A percentile compares a stretch with the other conserved stretches of the same genome.
These are phyloP conservation scores for Pseudomyrmex concolor DNA, from an alignment of 1,140 invertebrate genomes.

Conservation along the genomic window DNA sequence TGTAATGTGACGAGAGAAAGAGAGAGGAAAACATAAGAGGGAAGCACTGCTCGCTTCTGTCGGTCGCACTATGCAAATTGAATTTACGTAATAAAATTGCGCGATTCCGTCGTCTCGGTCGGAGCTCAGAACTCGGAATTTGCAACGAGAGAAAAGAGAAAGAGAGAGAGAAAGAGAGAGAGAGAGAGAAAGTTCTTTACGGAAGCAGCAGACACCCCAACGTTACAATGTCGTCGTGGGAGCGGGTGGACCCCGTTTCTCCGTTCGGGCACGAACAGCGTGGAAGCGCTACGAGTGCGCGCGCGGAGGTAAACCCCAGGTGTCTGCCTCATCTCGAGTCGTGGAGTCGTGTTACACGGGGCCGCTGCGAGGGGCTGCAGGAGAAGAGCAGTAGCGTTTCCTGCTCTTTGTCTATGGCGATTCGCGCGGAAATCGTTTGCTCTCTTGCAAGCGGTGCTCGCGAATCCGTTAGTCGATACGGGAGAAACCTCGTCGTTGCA, in stretches of 20 bases:
- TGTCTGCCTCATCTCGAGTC: conserved; percentile 39
- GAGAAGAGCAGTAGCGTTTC: conserved; percentile 63
- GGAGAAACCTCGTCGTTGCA: conserved; percentile 13
- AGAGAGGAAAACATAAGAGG: too few relatives aligned
- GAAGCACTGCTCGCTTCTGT: not conserved
- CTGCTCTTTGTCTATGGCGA: conserved; percentile 72
- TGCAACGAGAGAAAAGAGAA: not conserved
- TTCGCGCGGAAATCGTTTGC: conserved; percentile 63
- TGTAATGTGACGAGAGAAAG: not conserved
- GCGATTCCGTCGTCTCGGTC: conserved; percentile 39
- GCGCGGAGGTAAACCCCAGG: conserved; percentile 50
- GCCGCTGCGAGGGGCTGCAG: conserved; percentile 48
- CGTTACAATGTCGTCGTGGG: not conserved
- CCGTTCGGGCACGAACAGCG: not conserved
- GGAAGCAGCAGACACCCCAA: not conserved
- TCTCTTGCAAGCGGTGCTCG: not conserved
- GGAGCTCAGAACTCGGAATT: conserved; percentile 42
- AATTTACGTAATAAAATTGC: conserved; percentile 74
- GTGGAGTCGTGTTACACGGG: conserved; percentile 64
- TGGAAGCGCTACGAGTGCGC: conserved; percentile 71
- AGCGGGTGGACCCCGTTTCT: too few relatives aligned
- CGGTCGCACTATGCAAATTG: conserved; percentile 63
- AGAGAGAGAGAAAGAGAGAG: conserved; percentile 7
- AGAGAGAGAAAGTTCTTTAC: conserved; percentile 38
- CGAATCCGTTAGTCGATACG: conserved; percentile 24